Conservation (phyloP, 2,797 vertebrate species). For the Chloroceryle inda region DNA sequence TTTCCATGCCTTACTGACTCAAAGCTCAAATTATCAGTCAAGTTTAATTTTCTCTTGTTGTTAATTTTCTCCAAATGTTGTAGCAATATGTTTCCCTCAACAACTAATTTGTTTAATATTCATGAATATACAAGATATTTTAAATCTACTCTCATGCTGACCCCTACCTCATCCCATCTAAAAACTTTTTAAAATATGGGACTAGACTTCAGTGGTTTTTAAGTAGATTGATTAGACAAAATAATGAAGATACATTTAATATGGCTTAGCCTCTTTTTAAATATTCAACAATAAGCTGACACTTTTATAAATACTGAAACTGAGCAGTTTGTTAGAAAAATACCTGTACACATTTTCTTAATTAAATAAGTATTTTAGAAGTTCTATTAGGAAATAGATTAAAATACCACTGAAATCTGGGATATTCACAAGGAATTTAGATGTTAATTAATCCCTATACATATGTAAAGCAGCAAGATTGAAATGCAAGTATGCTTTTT, state of each 20-base stretch:
- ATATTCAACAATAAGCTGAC: neutral
- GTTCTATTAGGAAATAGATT: neutral
- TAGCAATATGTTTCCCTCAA: neutral
- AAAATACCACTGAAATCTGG: neutral
- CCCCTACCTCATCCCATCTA: neutral
- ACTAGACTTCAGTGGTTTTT: neutral
- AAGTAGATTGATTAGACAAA: neutral
- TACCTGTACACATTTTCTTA: neutral
- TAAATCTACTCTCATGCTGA: neutral
- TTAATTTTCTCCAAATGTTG: neutral
- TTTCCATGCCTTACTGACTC: neutral
- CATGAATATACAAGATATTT: neutral
- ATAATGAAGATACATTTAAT: neutral
- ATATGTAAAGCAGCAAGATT: neutral
- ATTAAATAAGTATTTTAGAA: neutral
- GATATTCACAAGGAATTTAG: neutral
- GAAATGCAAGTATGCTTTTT: neutral
- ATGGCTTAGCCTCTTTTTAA: neutral
- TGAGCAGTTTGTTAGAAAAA: neutral
- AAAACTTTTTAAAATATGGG: neutral
- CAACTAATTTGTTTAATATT: neutral
- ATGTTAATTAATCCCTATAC: neutral
- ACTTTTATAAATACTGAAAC: neutral
- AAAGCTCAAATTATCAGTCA: neutral
- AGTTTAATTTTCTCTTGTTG: neutral